Base-by-base conservation (phyloP, 64 coral and sea anemone species). In the Catalaphyllia jardinei region DNA sequence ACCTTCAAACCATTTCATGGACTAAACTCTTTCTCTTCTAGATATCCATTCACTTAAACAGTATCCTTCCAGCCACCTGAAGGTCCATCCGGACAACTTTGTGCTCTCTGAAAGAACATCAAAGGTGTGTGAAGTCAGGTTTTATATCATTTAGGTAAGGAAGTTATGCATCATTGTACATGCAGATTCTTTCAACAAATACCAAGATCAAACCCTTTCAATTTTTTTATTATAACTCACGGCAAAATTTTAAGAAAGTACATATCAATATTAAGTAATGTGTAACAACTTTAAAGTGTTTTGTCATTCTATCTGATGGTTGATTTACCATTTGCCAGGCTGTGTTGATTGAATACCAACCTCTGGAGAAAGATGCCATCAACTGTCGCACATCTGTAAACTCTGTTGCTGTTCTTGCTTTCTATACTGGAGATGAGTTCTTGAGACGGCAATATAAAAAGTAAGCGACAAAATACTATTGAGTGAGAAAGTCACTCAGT, bases 361-460 rank as follows among this genome's bases (percentile, higher is more conserved):
- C 97, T 24, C 27, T 99, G 72, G 93, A 99, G 79, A 93, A 91
- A 73, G 97, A 99, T 59, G 97, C 97, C 14, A 67, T 95, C 10
- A 87, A 86, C 76, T 99, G 97, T 86, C 91, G 89, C 73, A 28
- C 75, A 14, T 78, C 90, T 67, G 87, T 95, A 0, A 99, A 92
- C 62, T 95, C 90, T 31, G 97, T 99, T 16, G 97, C 97, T 60
- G 95, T 87, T 20, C 25, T 99, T 63, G 94, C 91, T 16, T 93
- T 99, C 39, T 99, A 95, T 59, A 88, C 86, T 50, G 97, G 97
- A 29, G 94, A 99, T 89, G 97, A 99, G 88, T 92, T 92, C 31
- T 77, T 99, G 38, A 89, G 97, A 79, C 62, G 76, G 16, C 94
- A 95, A 74, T 99, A 95, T 78, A 95, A 95, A 60, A 88, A 80